phyloP scores from a whole-genome alignment of 2,113 vertebrate species.

The Synodontis membranacea region DNA sequence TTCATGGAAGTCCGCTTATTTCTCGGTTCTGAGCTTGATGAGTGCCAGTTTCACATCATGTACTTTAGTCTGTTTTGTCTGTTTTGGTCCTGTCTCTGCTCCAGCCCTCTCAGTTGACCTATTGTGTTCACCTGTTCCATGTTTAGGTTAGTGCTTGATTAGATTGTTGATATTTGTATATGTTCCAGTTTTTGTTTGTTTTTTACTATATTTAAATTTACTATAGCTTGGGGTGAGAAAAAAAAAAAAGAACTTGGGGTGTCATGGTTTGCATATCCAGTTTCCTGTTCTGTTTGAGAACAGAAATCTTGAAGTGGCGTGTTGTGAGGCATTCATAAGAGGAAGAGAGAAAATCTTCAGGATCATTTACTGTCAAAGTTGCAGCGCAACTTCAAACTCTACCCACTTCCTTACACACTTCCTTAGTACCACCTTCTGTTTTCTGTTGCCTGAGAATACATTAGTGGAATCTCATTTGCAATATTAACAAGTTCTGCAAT shows the following conservation, averaged over 20 bases:
- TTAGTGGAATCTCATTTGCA: neutral
- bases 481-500: neutral
- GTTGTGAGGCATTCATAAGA: neutral
- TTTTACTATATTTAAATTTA: too few species aligned
- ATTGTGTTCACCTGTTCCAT: neutral
- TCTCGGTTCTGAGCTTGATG: neutral
- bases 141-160: neutral
- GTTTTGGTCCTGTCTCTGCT: neutral
- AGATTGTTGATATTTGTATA: neutral
- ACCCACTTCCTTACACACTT: neutral
- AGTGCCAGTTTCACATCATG: neutral
- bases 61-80: neutral
- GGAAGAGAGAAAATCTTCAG: constrained; percentile 2
- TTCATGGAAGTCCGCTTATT: neutral
- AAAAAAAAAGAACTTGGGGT: neutral
- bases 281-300: neutral
- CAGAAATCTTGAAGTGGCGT: constrained; percentile 12
- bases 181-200: neutral
- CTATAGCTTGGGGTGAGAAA: neutral
- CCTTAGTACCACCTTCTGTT: neutral
- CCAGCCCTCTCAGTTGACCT: neutral
- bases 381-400: neutral
- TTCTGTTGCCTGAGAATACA: neutral
- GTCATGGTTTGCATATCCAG: neutral
- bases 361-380: neutral